Evolutionary conservation across 2,888 invertebrate genomes (phyloP), one percentile per base, ranked within the genome.

Genomic region (Unio pictorum): DNA sequence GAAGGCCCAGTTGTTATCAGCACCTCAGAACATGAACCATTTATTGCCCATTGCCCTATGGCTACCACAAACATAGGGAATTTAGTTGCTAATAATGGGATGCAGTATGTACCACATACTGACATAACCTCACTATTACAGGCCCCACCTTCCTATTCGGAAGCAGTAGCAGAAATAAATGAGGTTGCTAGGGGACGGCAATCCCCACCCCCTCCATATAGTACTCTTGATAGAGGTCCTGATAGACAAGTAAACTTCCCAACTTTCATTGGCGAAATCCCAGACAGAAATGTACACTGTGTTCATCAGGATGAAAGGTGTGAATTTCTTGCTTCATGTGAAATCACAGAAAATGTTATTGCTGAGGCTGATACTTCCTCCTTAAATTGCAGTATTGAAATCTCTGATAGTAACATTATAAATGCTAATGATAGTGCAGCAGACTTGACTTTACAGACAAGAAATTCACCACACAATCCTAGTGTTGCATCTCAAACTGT

Each of bases 81-180:
- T 73, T 84, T 87, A 64, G 86, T 87, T 55, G 83, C 85, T 4
- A 87, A 87, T 71, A 87, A 86, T 67, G 86, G 86, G 18, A 83
- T 87, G 23, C 86, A 86, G 72, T 87, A 82, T 71, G 81, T 85
- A 18, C 84, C 86, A 28, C 76, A 76, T 34, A 58, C 72, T 55
- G 84, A 84, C 26, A 80, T 82, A 59, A 67, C 77, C 54, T 61
- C 76, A 0, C 67, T 80, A 34, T 69, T 84, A 55, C 83, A 82
- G 58, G 71, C 80, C 7, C 86, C 86, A 11, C 86, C 86, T 0
- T 80, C 86, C 4, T 87, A 87, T 68, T 82, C 84, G 8, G 85
- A 85, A 28, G 82, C 82, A 18, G 73, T 82, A 54, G 73, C 74
- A 1, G 79, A 76, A 55, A 71, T 59, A 59, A 69, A 73, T 15